A percentile compares a stretch with the other conserved stretches of the same genome.
These are phyloP conservation scores for Pampus argenteus DNA, from an alignment of 2,797 vertebrate genomes.

Conservation along the genomic window DNA sequence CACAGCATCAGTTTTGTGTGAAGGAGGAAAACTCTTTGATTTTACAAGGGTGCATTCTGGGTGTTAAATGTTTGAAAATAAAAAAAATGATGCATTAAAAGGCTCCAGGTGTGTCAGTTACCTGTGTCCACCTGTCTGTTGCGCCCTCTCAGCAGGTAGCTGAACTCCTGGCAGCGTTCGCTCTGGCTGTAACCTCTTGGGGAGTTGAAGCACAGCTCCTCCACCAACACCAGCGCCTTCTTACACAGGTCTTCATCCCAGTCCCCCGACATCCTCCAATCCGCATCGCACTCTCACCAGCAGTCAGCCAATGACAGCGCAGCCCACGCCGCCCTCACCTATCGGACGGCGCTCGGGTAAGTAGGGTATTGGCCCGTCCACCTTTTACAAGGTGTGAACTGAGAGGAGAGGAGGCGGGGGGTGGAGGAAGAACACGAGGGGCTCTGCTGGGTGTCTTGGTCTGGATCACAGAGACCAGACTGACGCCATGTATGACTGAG, in stretches of 20 bases:
- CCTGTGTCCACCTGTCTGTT: slow-evolving; percentile 87
- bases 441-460: slow-evolving; percentile 48
- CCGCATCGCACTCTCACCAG: slow-evolving; percentile 86
- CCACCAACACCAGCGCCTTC: slow-evolving; percentile 89
- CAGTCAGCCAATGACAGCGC: slow-evolving; percentile 79
- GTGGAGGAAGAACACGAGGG: slow-evolving; percentile 36
- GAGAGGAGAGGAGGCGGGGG: slow-evolving; percentile 18
- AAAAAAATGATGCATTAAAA: no score
- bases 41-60: neutral
- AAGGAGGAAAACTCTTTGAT: slow-evolving; percentile 7
- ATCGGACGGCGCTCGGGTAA: slow-evolving; percentile 67
- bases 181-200: slow-evolving; percentile 86
- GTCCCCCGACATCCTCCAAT: slow-evolving; percentile 94
- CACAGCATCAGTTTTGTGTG: neutral
- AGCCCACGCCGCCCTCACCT: slow-evolving; percentile 78
- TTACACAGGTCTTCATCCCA: slow-evolving; percentile 94
- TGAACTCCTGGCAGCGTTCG: slow-evolving; percentile 91
- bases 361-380: slow-evolving; percentile 68
- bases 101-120: slow-evolving; percentile 68
- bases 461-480: slow-evolving; percentile 68
- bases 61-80: no score
- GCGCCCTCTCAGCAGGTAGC: slow-evolving; percentile 85
- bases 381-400: slow-evolving; percentile 56
- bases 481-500: slow-evolving; percentile 61
- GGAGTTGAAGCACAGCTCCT: slow-evolving; percentile 90